Evolutionary conservation across 2,888 invertebrate species (phyloP).

Genomic region (Hoplodrina ambigua): DNA sequence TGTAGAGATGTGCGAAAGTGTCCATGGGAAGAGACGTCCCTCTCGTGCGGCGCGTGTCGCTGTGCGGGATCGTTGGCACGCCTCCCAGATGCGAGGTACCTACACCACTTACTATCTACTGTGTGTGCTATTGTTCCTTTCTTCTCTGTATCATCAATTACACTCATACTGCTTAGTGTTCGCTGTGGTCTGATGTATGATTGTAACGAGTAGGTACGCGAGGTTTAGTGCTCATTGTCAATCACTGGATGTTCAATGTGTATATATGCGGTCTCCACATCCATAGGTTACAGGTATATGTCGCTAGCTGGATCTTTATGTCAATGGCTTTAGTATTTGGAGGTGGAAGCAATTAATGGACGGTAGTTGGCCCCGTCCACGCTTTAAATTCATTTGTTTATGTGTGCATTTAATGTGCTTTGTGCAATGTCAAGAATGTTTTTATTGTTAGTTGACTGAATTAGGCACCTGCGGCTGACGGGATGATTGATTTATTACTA

Average conservation of each 20-base stretch:
- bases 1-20: constrained; percentile 71
- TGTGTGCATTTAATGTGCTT: constrained; percentile 61
- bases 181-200: constrained; percentile 45
- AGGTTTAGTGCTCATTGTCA: constrained; percentile 41
- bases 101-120: constrained; percentile 59
- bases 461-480: not conserved
- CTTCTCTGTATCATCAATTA: constrained; percentile 58
- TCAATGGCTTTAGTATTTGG: constrained; percentile 44
- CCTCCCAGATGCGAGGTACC: constrained; percentile 77
- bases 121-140: constrained; percentile 61
- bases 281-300: constrained; percentile 14
- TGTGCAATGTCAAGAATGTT: constrained; percentile 43
- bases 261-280: constrained; percentile 29
- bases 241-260: constrained; percentile 60
- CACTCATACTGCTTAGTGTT: constrained; percentile 61
- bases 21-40: constrained; percentile 79
- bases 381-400: constrained; percentile 46
- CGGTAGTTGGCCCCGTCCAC: constrained; percentile 48
- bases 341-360: constrained; percentile 43
- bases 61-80: constrained; percentile 74
- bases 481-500: constrained; percentile 9
- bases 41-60: constrained; percentile 77
- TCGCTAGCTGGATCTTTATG: constrained; percentile 47
- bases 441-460: constrained; percentile 11
- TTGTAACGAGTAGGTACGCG: constrained; percentile 33